Base-by-base conservation (phyloP, 2,888 invertebrate genomes). In the Gari tellinella region DNA sequence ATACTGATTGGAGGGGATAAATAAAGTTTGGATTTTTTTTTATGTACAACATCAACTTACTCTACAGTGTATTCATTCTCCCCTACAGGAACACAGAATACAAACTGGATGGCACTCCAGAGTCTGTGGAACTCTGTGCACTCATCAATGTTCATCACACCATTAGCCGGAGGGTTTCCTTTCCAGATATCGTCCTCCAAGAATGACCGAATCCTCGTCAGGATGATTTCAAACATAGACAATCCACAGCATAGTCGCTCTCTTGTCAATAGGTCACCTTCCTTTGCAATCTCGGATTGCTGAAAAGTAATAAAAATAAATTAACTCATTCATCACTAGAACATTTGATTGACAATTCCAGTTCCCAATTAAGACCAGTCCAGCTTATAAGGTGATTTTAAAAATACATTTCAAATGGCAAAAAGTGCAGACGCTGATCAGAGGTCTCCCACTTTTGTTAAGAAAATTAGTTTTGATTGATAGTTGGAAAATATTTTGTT, bases 81-180 rank as follows among this genome's bases (percentile, higher is more conserved):
- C 4, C 96, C 97, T 26, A 98, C 97, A 0, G 99, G 99, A 87
- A 98, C 97, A 92, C 98, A 99, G 93, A 99, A 98, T 56, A 99
- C 96, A 94, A 99, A 99, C 92, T 99, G 99, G 38, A 99, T 93
- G 0, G 99, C 99, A 0, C 99, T 99, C 99, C 99, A 99, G 55
- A 99, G 93, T 25, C 92, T 79, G 93, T 99, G 99, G 92, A 99
- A 99, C 93, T 99, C 99, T 1, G 96, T 95, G 90, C 99, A 99
- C 92, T 99, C 99, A 91, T 99, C 98, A 0, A 98, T 95, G 92
- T 97, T 97, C 93, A 98, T 97, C 17, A 99, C 98, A 67, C 98
- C 97, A 92, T 98, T 99, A 53, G 95, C 95, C 38, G 97, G 96
- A 1, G 87, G 85, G 40, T 95, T 95, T 7, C 97, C 97, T 31